Percentiles rank a stretch among this genome's conserved stretches.
Evolutionary conservation across 1,140 invertebrate species (phyloP).

Genomic region (Hermetia illucens): DNA sequence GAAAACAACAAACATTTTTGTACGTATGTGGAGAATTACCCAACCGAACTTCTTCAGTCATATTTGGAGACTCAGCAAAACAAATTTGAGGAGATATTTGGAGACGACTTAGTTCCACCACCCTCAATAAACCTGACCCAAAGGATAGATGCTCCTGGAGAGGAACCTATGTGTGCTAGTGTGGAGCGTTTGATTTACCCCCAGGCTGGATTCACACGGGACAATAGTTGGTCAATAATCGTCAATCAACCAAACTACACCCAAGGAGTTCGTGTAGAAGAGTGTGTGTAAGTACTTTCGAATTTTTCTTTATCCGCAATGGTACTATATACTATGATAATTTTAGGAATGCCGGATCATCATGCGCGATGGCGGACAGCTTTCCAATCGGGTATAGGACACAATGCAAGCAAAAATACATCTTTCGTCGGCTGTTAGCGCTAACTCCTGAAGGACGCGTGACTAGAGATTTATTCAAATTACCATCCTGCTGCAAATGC

Average conservation of each 20-base stretch:
- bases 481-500: constrained; percentile 51
- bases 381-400: constrained; percentile 36
- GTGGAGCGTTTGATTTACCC: constrained; percentile 13
- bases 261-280: constrained; percentile 23
- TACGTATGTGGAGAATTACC: constrained; percentile 21
- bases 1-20: constrained; percentile 18
- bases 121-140: constrained; percentile 13
- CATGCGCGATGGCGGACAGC: constrained; percentile 24
- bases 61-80: constrained; percentile 11
- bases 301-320: no score
- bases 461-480: constrained; percentile 33
- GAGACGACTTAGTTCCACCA: constrained; percentile 10
- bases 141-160: constrained; percentile 13
- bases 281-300: constrained; percentile 27
- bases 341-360: constrained; percentile 20
- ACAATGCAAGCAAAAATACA: constrained; percentile 46
- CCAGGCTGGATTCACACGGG: constrained; percentile 9
- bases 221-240: constrained; percentile 20
- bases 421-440: constrained; percentile 37
- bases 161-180: constrained; percentile 15
- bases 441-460: constrained; percentile 31
- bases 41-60: constrained; percentile 14
- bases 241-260: constrained; percentile 21
- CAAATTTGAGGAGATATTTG: constrained; percentile 15
- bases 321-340: constrained; percentile 6